Evolutionary conservation across 2,888 invertebrate species (phyloP), one percentile per base, ranked within the genome.

Genomic region (Nemotelus nigrinus): DNA sequence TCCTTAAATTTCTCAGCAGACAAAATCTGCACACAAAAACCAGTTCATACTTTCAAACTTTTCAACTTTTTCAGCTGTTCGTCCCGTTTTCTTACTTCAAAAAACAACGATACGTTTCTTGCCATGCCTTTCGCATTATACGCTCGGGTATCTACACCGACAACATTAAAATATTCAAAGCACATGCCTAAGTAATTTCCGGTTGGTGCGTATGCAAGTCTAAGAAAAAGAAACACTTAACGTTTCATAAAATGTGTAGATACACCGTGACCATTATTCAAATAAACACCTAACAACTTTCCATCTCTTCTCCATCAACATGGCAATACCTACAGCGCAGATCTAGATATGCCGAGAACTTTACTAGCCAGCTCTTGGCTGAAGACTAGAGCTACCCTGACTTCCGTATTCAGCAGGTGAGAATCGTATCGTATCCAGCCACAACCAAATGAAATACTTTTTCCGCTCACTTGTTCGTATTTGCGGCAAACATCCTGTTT

Each of bases 141-240:
- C 25, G 25, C 25, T 25, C 25, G 25, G 25, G 25, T 25, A 25
- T 25, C 25, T 25, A 25, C 25, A 25, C 25, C 25, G 25, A 25
- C 25, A 25, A 25, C 25, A 25, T 25, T 25, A 25, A 25, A 25
- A 25, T 25, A 68, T 68, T 68, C 67, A 68, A 48, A 48, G 67
- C 67, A 68, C 67, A 68, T 48, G 67, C 67, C 67, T 68, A 68
- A 68, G 67, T 50, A 68, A 68, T 68, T 68, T 68, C 67, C 67
- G 67, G 48, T 44, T 44, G n/a, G 48, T 68, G 67, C n/a, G 67
- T 68, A 48, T 68, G 50, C 50, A 48, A 48, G 67, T n/a, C 7
- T 48, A 41, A 65, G 45, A 65, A 65, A 65, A 65, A 65, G 41
- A 68, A 68, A 68, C 67, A 68, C 67, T 68, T 68, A 68, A 68